Conservation (phyloP, 2,888 invertebrate species). For the Oligia fasciuncula region DNA sequence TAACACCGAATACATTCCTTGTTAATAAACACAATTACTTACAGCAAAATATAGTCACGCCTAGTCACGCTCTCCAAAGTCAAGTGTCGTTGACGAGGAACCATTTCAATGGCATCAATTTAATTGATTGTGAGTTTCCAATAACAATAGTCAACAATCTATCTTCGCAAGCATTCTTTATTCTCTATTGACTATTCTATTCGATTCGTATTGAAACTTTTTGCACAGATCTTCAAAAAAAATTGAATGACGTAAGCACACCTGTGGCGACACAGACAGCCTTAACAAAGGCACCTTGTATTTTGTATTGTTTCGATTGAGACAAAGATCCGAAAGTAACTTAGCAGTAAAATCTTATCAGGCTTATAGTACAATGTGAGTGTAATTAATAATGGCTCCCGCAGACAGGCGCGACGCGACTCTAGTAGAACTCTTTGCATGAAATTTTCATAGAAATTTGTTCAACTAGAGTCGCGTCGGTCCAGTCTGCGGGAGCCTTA, state of each 20-base stretch:
- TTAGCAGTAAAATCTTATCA: slow-evolving; percentile 28
- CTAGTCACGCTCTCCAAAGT: slow-evolving; percentile 26
- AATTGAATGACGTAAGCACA: slow-evolving; percentile 44
- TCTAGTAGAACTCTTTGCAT: background rate
- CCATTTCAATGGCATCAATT: slow-evolving; percentile 30
- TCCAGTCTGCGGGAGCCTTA: background rate
- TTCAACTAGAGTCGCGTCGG: background rate
- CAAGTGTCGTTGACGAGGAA: slow-evolving; percentile 27
- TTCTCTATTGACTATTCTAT: slow-evolving; percentile 48
- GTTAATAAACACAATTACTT: slow-evolving; percentile 21
- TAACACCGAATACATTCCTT: slow-evolving; percentile 29
- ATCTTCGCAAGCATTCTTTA: slow-evolving; percentile 46
- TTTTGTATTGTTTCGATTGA: slow-evolving; percentile 48
- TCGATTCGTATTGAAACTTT: slow-evolving; percentile 37
- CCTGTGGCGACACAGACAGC: slow-evolving; percentile 51
- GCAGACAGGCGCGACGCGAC: background rate
- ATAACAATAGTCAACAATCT: slow-evolving; percentile 54
- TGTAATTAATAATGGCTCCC: background rate
- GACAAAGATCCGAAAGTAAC: slow-evolving; percentile 52
- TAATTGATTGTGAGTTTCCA: slow-evolving; percentile 50
- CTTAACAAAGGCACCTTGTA: slow-evolving; percentile 50
- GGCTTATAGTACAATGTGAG: slow-evolving; percentile 4
- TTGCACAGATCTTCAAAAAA: slow-evolving; percentile 48
- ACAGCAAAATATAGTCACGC: slow-evolving; percentile 23
- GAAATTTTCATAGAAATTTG: background rate